A percentile compares a stretch with the other conserved stretches of the same genome.
Conservation (phyloP, 64 coral and sea anemone species). For the Platygyra sinensis region DNA sequence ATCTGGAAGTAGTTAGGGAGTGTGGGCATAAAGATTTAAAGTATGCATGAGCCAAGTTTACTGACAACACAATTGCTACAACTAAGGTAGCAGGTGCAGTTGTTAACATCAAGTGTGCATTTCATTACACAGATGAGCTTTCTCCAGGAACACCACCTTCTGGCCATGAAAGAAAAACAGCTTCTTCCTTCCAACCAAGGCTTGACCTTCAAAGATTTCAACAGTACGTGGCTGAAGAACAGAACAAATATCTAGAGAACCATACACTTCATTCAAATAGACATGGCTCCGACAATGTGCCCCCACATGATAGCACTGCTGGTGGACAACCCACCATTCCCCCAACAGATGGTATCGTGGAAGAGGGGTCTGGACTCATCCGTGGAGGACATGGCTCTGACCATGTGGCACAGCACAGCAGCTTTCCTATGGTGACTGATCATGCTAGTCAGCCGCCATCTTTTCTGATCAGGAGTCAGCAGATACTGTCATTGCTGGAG, state of each 20-base stretch:
- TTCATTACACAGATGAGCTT: neutral
- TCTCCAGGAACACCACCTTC: conserved; percentile 43
- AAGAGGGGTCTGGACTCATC: too few species aligned
- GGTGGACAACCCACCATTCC: neutral
- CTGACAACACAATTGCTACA: too few species aligned
- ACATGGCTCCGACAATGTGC: neutral
- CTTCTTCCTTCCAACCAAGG: conserved; percentile 67
- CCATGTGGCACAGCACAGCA: neutral
- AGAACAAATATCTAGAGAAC: neutral
- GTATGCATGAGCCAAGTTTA: too few species aligned
- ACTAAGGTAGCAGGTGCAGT: neutral
- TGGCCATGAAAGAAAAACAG: neutral
- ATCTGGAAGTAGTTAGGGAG: too few species aligned
- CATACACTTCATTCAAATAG: neutral
- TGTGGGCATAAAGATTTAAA: too few species aligned
- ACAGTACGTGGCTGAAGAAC: conserved; percentile 71
- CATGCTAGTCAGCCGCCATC: conserved; percentile 30
- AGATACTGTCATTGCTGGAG: conserved; percentile 57
- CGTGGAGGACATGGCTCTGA: neutral
- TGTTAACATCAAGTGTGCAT: too few species aligned
- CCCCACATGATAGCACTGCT: neutral
- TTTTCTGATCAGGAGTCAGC: conserved; percentile 41
- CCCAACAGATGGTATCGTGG: neutral
- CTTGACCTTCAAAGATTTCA: conserved; percentile 86
- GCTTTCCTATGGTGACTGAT: neutral